Conservation (phyloP, 2,113 vertebrate species). For the Dromiciops gliroides region DNA sequence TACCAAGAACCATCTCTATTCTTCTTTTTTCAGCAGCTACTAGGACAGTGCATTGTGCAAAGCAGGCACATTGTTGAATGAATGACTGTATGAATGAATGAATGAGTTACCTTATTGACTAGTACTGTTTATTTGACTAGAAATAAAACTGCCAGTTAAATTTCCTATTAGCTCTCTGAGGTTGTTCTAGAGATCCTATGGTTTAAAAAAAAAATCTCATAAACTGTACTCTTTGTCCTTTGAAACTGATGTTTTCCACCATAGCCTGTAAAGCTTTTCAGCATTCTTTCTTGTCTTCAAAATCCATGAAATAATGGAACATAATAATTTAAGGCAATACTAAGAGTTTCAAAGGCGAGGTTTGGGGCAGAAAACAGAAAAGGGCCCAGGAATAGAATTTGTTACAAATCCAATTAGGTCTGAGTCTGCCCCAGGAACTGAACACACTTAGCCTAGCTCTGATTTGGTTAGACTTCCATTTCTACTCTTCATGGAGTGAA, state of each 20-base stretch:
- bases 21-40: neutral
- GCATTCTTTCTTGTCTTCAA: slow-evolving; percentile 40
- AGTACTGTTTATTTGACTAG: neutral
- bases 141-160: too few species aligned
- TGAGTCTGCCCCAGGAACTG: neutral
- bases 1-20: neutral
- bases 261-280: neutral
- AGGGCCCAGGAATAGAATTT: slow-evolving; percentile 36
- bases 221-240: neutral
- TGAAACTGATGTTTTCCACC: neutral
- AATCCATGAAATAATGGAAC: slow-evolving; percentile 25
- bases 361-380: slow-evolving; percentile 36
- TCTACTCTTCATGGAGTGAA: neutral
- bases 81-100: neutral
- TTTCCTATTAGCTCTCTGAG: neutral
- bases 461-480: slow-evolving; percentile 31
- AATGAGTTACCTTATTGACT: neutral
- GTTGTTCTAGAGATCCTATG: neutral
- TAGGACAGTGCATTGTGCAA: neutral
- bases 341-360: slow-evolving; percentile 40
- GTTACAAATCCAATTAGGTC: slow-evolving; percentile 10
- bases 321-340: slow-evolving; percentile 25
- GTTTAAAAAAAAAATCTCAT: neutral
- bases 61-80: neutral
- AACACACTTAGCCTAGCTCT: slow-evolving; percentile 31